Evolutionary conservation across 2,113 vertebrate genomes (phyloP).

Genomic region (Manacus vitellinus): DNA sequence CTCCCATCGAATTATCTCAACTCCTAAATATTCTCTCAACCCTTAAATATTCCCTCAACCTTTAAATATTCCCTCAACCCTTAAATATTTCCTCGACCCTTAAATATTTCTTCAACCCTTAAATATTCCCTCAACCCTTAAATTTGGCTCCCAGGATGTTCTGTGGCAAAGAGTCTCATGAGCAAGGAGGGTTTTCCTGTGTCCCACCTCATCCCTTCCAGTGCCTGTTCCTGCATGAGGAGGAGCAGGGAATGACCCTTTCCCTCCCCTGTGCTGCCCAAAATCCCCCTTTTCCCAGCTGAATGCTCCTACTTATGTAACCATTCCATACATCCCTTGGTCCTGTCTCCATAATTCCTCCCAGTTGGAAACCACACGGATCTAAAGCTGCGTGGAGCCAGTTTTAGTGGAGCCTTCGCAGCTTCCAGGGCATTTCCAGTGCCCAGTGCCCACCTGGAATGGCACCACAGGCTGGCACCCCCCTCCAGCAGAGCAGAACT

Average conservation of each 20-base stretch:
- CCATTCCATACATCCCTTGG: not conserved
- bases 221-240: not conserved
- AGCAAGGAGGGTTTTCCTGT: not conserved
- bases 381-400: not conserved
- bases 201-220: not conserved
- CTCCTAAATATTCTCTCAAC: too few relatives aligned
- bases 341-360: not conserved
- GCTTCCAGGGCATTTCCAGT: not conserved
- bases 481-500: not conserved
- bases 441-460: rapidly evolving
- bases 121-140: not conserved
- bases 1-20: rapidly evolving
- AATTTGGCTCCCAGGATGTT: not conserved
- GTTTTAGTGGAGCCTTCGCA: not conserved
- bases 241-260: rapidly evolving
- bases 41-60: not conserved
- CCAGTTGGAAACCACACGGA: rapidly evolving
- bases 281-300: not conserved
- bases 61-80: not conserved
- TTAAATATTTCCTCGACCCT: too few relatives aligned
- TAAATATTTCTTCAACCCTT: not conserved
- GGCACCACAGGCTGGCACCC: not conserved
- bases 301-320: not conserved
- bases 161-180: not conserved
- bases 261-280: not conserved